A percentile compares a stretch with the other conserved stretches of the same genome.
Evolutionary conservation across 2,797 vertebrate genomes (phyloP).

Genomic region (Phyllotis vaccarum): DNA sequence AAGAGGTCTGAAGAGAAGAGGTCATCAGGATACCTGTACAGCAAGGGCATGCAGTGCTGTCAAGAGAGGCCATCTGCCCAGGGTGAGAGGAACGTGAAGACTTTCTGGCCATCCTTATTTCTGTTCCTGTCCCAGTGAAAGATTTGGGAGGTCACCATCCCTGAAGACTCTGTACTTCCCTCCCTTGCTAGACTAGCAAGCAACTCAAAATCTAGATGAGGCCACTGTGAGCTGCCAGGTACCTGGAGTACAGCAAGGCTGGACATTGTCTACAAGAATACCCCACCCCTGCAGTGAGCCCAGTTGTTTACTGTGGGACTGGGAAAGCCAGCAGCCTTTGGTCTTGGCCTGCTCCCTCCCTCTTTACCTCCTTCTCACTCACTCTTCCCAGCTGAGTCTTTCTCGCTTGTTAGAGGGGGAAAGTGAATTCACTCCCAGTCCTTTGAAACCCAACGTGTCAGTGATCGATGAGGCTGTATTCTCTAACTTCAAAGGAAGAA

Average conservation of each 20-base stretch:
- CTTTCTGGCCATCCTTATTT: background rate
- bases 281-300: slow-evolving; percentile 44
- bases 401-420: slow-evolving; percentile 78
- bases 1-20: background rate
- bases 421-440: slow-evolving; percentile 83
- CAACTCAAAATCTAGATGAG: slow-evolving; percentile 71
- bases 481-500: slow-evolving; percentile 93
- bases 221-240: slow-evolving; percentile 76
- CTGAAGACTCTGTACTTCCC: background rate
- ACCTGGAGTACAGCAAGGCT: slow-evolving; percentile 48
- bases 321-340: slow-evolving; percentile 74
- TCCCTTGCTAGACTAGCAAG: slow-evolving; percentile 46
- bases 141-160: background rate
- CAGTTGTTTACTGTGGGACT: slow-evolving; percentile 41
- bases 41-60: too few relatives aligned
- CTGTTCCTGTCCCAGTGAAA: background rate
- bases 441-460: slow-evolving; percentile 86
- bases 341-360: slow-evolving; percentile 77
- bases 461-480: slow-evolving; percentile 98
- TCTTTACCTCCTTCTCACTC: slow-evolving; percentile 18
- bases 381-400: slow-evolving; percentile 80
- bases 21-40: background rate
- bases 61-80: background rate
- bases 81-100: background rate
- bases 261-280: slow-evolving; percentile 60